phyloP scores from a whole-genome alignment of 2,113 vertebrate species.

The Promerops cafer region DNA sequence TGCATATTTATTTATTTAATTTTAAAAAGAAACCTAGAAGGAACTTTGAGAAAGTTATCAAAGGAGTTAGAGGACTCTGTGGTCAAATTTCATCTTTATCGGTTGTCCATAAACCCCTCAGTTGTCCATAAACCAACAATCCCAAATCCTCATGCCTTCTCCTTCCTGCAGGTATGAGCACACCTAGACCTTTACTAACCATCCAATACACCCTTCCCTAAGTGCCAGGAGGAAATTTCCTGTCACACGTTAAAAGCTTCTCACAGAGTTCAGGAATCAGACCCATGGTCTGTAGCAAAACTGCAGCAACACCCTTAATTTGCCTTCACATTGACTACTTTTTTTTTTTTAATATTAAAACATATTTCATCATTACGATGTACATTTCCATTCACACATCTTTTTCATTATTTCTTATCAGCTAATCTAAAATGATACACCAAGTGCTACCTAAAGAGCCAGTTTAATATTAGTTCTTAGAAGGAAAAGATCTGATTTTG shows the following conservation, averaged over 20 bases:
- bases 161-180: background rate
- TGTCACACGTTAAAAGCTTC: background rate
- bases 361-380: background rate
- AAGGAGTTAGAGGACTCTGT: background rate
- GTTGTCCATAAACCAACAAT: background rate
- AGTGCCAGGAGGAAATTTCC: background rate
- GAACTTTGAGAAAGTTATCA: background rate
- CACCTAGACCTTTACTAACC: background rate
- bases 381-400: constrained; percentile 1
- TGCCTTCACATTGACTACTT: background rate
- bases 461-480: constrained; percentile 21
- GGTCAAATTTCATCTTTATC: background rate
- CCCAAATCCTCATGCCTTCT: background rate
- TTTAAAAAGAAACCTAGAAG: background rate
- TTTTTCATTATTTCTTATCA: constrained; percentile 52
- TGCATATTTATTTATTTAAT: background rate
- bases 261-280: background rate
- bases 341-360: background rate
- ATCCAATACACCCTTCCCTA: background rate
- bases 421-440: constrained; percentile 47
- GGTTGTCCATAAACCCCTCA: background rate
- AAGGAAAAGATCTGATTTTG: background rate
- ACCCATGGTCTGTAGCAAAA: background rate
- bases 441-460: constrained; percentile 42
- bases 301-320: background rate